Conservation (phyloP, 92 coral and sea anemone species). For the Zoanthus solanderi region DNA sequence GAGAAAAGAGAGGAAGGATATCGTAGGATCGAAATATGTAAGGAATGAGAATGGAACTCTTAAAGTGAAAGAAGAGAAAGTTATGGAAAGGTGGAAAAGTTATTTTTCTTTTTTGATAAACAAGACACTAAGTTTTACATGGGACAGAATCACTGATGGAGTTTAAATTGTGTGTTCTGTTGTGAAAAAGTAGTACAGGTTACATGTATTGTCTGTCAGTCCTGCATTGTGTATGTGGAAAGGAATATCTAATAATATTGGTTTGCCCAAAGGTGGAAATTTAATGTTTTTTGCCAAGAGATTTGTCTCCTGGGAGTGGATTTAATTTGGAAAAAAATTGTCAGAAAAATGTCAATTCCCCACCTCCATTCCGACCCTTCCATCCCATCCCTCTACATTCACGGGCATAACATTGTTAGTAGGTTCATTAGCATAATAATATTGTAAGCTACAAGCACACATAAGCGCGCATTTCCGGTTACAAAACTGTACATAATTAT, state of each 20-base stretch:
- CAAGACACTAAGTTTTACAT: background rate
- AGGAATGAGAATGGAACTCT: no score
- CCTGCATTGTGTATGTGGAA: background rate
- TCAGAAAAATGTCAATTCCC: background rate
- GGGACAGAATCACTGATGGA: constrained; percentile 14
- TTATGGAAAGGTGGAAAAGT: no score
- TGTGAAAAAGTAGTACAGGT: constrained; percentile 8
- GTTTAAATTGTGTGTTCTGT: constrained; percentile 21
- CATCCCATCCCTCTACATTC: background rate
- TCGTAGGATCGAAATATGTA: no score
- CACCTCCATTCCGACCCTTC: no score
- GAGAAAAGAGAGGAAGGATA: no score
- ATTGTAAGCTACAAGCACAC: no score
- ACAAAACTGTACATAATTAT: no score
- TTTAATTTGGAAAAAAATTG: background rate
- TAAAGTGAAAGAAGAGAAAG: no score
- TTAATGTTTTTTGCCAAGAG: background rate
- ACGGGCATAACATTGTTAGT: background rate
- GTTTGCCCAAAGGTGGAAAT: no score
- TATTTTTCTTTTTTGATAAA: no score
- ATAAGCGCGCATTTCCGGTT: no score
- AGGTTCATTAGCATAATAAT: no score
- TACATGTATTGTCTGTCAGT: background rate
- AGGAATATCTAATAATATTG: background rate
- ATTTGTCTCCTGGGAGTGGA: background rate